phyloP scores from a whole-genome alignment of 2,888 invertebrate genomes.

The Toxonevra muliebris region DNA sequence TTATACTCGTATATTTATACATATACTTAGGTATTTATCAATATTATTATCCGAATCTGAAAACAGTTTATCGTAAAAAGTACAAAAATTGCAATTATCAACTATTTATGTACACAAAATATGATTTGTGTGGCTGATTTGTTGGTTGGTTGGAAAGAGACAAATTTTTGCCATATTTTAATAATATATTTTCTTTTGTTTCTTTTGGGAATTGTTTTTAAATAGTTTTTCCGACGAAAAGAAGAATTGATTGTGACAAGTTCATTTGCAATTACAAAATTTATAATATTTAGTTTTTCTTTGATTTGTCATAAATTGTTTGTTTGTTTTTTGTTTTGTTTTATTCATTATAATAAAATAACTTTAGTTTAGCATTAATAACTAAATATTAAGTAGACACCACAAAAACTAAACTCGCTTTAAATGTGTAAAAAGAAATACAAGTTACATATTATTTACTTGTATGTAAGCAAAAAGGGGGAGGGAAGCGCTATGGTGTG shows the following conservation, averaged over 20 bases:
- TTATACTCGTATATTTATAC: neutral
- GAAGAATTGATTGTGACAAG: too few relatives aligned
- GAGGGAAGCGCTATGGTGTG: too few relatives aligned
- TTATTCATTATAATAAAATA: too few relatives aligned
- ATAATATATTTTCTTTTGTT: constrained; percentile 15
- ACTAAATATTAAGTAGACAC: too few relatives aligned
- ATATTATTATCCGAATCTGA: neutral
- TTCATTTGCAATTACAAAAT: too few relatives aligned
- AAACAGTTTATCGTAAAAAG: neutral
- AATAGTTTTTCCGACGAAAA: neutral
- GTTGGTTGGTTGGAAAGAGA: constrained; percentile 9
- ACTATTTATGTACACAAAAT: constrained; percentile 30
- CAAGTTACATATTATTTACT: too few relatives aligned
- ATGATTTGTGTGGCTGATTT: constrained; percentile 3
- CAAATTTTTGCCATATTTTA: too few relatives aligned
- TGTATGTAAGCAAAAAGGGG: too few relatives aligned
- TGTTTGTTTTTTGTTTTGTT: constrained; percentile 10
- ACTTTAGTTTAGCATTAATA: too few relatives aligned
- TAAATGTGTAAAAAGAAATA: too few relatives aligned
- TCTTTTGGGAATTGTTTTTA: constrained; percentile 10
- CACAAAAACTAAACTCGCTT: too few relatives aligned
- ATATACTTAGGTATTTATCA: too few relatives aligned
- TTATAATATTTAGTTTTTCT: constrained; percentile 4
- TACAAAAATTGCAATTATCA: constrained; percentile 30
- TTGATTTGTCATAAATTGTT: neutral